Evolutionary conservation across 2,888 invertebrate species (phyloP).

Genomic region (Prostheceraeus crozeri): DNA sequence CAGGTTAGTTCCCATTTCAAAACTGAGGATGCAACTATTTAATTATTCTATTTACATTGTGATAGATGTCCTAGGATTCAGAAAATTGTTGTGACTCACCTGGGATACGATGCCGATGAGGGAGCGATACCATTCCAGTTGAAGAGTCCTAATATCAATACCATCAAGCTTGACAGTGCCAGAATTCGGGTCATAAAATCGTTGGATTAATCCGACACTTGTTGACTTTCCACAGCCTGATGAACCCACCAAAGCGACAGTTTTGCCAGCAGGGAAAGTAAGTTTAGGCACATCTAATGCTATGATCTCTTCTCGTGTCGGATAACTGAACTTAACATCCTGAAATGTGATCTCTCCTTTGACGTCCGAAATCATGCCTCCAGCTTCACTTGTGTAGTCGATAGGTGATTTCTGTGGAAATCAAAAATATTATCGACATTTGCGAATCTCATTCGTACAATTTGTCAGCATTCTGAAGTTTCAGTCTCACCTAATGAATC

Average conservation of each 20-base stretch:
- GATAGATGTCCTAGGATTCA: too few species aligned
- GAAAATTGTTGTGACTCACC: too few species aligned
- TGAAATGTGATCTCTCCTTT: conserved; percentile 49
- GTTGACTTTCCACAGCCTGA: conserved; percentile 86
- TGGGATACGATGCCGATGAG: conserved; percentile 44
- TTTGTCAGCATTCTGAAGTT: too few species aligned
- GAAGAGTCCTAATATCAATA: conserved; percentile 51
- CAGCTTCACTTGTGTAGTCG: conserved; percentile 1
- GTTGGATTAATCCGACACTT: conserved; percentile 71
- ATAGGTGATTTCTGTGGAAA: too few species aligned
- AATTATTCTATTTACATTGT: too few species aligned
- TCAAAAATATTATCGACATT: too few species aligned
- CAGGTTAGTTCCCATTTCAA: too few species aligned
- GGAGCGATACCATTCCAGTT: conserved; percentile 53
- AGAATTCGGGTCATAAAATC: conserved; percentile 65
- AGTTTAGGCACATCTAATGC: too few species aligned
- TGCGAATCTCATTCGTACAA: too few species aligned
- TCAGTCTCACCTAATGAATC: too few species aligned
- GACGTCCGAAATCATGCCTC: background rate
- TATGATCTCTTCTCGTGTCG: conserved; percentile 47
- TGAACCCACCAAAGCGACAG: conserved; percentile 60
- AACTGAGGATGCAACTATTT: too few species aligned
- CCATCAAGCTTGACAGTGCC: conserved; percentile 54
- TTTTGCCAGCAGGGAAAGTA: conserved; percentile 45
- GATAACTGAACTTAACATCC: conserved; percentile 54